phyloP scores from a whole-genome alignment of 2,888 invertebrate genomes.

The Eucriotettix oculatus region DNA sequence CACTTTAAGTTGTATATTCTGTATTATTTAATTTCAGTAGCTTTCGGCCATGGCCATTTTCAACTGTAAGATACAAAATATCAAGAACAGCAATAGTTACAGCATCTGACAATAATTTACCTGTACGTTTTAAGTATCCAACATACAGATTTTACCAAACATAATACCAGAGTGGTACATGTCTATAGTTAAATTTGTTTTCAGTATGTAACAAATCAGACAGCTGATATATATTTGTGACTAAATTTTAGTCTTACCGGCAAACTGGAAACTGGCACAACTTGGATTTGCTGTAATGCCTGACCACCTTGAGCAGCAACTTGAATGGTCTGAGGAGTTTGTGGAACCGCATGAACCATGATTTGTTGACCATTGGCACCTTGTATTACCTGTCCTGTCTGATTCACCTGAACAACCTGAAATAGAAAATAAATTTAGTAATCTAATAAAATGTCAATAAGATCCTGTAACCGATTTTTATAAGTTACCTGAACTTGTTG shows the following conservation, averaged over 20 bases:
- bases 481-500: constrained; percentile 34
- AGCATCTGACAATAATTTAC: too few species aligned
- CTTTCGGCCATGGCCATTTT: too few species aligned
- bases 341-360: constrained; percentile 49
- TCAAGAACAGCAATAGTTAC: too few species aligned
- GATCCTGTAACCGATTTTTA: not conserved
- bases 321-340: constrained; percentile 41
- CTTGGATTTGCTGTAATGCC: constrained; percentile 53
- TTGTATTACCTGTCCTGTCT: constrained; percentile 43
- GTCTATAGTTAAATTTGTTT: too few species aligned
- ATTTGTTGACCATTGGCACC: constrained; percentile 53
- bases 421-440: not conserved
- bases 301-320: constrained; percentile 45
- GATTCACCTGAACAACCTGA: constrained; percentile 35
- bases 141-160: too few species aligned
- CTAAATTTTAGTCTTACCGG: constrained; percentile 16
- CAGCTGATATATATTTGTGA: not conserved
- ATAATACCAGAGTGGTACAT: too few species aligned
- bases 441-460: not conserved
- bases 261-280: constrained; percentile 39
- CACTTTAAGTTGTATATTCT: too few species aligned
- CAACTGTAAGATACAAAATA: too few species aligned
- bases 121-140: too few species aligned
- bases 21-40: too few species aligned
- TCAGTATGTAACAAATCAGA: too few species aligned